Percentiles rank a stretch among this genome's conserved stretches.
phyloP scores from a whole-genome alignment of 1,140 invertebrate species.

The Melanaphis sacchari region DNA sequence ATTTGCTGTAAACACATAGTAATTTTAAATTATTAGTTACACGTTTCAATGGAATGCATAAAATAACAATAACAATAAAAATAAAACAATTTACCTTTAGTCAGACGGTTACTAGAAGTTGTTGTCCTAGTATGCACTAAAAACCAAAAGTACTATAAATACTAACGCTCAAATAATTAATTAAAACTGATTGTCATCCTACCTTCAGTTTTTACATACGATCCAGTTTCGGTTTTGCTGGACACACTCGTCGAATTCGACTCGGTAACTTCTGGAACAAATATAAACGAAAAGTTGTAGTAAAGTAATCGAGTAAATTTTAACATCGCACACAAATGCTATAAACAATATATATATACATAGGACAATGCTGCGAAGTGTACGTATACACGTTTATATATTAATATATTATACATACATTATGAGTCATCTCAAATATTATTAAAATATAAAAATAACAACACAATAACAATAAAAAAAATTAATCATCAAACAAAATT shows the following conservation, averaged over 20 bases:
- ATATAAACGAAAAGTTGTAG: neutral
- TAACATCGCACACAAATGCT: neutral
- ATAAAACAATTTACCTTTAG: constrained; percentile 36
- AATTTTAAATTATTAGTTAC: neutral
- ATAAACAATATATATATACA: neutral
- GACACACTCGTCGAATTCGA: neutral
- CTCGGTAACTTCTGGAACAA: constrained; percentile 34
- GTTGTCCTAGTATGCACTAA: constrained; percentile 53
- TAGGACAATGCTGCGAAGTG: neutral
- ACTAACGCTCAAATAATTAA: neutral
- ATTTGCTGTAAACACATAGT: constrained; percentile 60
- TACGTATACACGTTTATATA: neutral
- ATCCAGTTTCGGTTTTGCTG: constrained; percentile 4
- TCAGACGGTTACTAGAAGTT: constrained; percentile 39
- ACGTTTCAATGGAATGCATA: too few species aligned
- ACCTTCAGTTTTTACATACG: constrained; percentile 57
- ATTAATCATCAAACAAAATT: neutral
- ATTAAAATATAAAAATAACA: neutral
- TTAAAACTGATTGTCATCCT: neutral
- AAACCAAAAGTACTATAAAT: neutral
- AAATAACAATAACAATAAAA: neutral
- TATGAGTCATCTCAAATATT: neutral
- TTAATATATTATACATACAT: neutral
- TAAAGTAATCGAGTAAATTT: neutral
- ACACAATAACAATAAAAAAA: neutral